phyloP scores from a whole-genome alignment of 2,888 invertebrate genomes.

The Drosophila tripunctata region DNA sequence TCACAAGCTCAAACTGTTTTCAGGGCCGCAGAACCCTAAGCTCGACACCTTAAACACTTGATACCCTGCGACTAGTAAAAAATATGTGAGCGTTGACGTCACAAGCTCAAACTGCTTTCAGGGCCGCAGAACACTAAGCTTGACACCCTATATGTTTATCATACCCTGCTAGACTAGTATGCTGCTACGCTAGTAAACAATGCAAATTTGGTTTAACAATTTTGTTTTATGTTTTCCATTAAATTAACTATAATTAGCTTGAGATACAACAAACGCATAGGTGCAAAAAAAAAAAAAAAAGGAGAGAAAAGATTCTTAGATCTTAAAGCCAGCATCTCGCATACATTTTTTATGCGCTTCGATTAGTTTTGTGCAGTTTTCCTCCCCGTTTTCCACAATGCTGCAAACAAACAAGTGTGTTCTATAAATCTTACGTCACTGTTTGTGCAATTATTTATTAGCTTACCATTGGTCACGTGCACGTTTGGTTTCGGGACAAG shows the following conservation, averaged over 20 bases:
- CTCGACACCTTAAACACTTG: too few species aligned
- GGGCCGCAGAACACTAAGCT: too few species aligned
- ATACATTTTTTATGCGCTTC: slow-evolving; percentile 99
- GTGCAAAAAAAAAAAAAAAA: slow-evolving; percentile 18
- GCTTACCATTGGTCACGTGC: slow-evolving; percentile 95
- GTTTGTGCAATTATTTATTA: background rate
- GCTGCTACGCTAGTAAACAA: background rate
- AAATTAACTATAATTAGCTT: slow-evolving; percentile 68
- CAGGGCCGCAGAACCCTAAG: too few species aligned
- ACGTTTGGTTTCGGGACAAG: slow-evolving; percentile 97
- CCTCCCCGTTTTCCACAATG: slow-evolving; percentile 95
- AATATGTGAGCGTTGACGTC: too few species aligned
- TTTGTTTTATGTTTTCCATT: slow-evolving; percentile 43
- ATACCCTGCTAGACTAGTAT: too few species aligned
- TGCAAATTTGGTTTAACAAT: slow-evolving; percentile 26
- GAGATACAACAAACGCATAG: slow-evolving; percentile 61
- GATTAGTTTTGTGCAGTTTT: slow-evolving; percentile 94
- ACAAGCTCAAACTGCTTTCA: too few species aligned
- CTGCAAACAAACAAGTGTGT: too few species aligned
- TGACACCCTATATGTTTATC: too few species aligned
- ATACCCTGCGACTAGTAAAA: too few species aligned
- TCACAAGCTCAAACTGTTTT: too few species aligned
- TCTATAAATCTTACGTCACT: slow-evolving; percentile 22
- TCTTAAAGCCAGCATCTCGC: slow-evolving; percentile 97
- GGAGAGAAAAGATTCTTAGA: slow-evolving; percentile 86